Evolutionary conservation across 2,797 vertebrate genomes (phyloP).

Genomic region (Phoxinus dragarum): DNA sequence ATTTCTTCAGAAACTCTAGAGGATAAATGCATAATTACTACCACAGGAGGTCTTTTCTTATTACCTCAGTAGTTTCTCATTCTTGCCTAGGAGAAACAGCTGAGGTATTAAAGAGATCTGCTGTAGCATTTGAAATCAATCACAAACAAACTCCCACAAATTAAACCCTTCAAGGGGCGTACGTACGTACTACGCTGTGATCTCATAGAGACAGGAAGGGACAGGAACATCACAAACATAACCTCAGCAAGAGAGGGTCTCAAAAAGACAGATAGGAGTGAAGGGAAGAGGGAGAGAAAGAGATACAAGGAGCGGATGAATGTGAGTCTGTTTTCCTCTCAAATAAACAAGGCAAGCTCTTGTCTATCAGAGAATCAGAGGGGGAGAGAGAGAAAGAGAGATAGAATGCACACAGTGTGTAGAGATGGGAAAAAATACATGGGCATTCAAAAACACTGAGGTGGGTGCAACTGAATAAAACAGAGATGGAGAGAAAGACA

Average conservation of each 20-base stretch:
- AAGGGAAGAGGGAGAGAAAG: constrained; percentile 52
- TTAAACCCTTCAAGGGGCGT: not conserved
- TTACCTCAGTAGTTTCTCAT: not conserved
- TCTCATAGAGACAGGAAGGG: not conserved
- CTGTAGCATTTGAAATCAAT: not conserved
- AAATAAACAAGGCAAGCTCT: constrained; percentile 76
- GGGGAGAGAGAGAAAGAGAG: constrained; percentile 3
- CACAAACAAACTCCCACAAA: not conserved
- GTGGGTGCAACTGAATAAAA: constrained; percentile 31
- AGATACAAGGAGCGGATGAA: constrained; percentile 65
- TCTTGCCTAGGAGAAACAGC: not conserved
- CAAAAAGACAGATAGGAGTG: constrained; percentile 25
- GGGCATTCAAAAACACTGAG: constrained; percentile 46
- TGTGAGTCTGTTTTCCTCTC: constrained; percentile 69
- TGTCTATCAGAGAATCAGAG: constrained; percentile 63
- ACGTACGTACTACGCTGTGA: not conserved
- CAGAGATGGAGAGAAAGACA: constrained; percentile 23
- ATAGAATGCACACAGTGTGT: constrained; percentile 67
- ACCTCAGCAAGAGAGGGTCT: not conserved
- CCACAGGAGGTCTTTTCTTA: not conserved
- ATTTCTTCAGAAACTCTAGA: not conserved
- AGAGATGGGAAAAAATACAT: constrained; percentile 47
- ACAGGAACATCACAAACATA: constrained; percentile 12
- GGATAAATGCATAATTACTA: not conserved
- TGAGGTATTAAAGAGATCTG: not conserved